These are phyloP conservation scores for Cyphomyrmex costatus DNA, from an alignment of 1,140 invertebrate species.

Conservation along the genomic window DNA sequence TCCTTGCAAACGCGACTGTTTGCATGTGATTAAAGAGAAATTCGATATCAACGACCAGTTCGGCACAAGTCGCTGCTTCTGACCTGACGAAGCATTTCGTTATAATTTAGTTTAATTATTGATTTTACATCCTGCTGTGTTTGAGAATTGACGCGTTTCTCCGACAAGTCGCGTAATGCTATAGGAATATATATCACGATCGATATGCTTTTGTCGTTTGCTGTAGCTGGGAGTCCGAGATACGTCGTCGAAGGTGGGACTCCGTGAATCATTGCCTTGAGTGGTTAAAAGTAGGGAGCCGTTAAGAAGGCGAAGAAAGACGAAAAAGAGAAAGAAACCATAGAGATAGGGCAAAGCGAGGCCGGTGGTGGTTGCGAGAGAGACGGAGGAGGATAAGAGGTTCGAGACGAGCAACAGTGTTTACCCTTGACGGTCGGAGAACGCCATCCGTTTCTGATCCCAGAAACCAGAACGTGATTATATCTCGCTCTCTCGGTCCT, in stretches of 20 bases:
- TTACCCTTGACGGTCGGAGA: slow-evolving; percentile 74
- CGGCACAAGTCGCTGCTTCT: background rate
- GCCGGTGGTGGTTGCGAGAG: slow-evolving; percentile 8
- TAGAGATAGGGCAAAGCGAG: slow-evolving; percentile 10
- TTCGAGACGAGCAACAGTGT: slow-evolving; percentile 79
- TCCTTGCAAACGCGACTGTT: background rate
- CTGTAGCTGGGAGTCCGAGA: background rate
- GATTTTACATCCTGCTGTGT: background rate
- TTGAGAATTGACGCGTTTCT: background rate
- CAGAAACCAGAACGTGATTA: slow-evolving; percentile 77
- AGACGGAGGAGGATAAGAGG: slow-evolving; percentile 51
- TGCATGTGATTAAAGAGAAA: background rate
- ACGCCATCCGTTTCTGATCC: slow-evolving; percentile 77
- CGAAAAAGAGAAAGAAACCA: slow-evolving; percentile 33
- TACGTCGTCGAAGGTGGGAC: background rate
- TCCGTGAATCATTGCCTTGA: slow-evolving; percentile 67
- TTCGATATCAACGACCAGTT: background rate
- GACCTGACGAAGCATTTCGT: background rate
- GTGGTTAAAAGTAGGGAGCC: slow-evolving; percentile 65
- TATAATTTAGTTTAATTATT: slow-evolving; percentile 2
- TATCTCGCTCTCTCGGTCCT: slow-evolving; percentile 37
- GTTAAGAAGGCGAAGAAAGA: slow-evolving; percentile 27
- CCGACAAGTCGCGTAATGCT: background rate
- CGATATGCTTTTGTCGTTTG: slow-evolving; percentile 4
- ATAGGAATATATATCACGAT: slow-evolving; percentile 17